Conservation (phyloP, 2,888 invertebrate species). For the Calliopum simillimum region DNA sequence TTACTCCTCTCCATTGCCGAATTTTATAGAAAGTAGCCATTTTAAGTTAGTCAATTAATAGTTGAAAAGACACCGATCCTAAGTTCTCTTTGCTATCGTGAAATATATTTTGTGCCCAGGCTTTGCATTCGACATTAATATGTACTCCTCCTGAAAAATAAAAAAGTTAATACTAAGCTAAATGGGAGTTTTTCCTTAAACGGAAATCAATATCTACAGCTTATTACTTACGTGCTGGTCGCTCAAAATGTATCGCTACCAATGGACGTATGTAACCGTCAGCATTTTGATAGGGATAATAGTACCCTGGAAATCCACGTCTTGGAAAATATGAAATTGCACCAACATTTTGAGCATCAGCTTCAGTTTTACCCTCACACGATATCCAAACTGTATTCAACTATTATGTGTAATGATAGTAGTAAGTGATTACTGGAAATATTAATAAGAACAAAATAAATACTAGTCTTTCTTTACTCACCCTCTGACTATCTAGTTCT, state of each 20-base stretch:
- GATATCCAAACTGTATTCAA: constrained; percentile 90
- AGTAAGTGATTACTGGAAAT: constrained; percentile 59
- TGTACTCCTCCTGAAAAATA: constrained; percentile 68
- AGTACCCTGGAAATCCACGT: constrained; percentile 88
- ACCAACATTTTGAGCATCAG: constrained; percentile 92
- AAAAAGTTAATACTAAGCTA: background rate
- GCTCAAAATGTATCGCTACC: constrained; percentile 85
- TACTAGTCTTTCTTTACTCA: constrained; percentile 71
- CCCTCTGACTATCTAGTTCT: constrained; percentile 67
- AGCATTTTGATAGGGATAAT: constrained; percentile 88
- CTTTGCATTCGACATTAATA: constrained; percentile 78
- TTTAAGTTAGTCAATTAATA: constrained; percentile 74
- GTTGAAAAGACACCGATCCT: constrained; percentile 80
- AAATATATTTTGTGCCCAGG: constrained; percentile 77
- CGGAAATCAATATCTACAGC: constrained; percentile 39
- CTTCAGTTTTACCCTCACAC: constrained; percentile 94
- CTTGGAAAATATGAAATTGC: constrained; percentile 83
- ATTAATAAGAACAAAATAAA: constrained; percentile 61
- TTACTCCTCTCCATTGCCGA: no score
- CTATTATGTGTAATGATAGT: constrained; percentile 70
- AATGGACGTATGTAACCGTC: constrained; percentile 90
- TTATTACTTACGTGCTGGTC: constrained; percentile 79
- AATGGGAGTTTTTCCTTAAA: no score
- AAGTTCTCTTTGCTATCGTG: constrained; percentile 77
- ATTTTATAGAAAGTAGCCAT: no score